These are phyloP conservation scores for Sebastes vulpes DNA, from an alignment of 2,797 vertebrate species.

Conservation along the genomic window DNA sequence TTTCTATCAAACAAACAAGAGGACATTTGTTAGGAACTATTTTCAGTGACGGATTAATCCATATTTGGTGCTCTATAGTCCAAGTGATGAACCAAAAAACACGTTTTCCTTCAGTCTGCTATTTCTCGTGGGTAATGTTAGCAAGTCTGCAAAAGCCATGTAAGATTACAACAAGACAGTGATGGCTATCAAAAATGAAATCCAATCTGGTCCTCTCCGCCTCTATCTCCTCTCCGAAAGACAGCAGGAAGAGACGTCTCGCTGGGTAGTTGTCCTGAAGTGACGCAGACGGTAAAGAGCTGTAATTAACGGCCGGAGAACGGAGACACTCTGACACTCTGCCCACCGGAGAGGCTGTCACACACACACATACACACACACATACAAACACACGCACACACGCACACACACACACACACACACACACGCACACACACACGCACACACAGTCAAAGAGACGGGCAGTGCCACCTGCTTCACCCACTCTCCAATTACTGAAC, in stretches of 20 bases:
- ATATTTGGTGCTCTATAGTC: background rate
- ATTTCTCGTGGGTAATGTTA: background rate
- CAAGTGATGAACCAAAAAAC: background rate
- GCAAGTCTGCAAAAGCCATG: background rate
- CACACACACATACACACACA: slow-evolving; percentile 18
- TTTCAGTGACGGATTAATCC: too few species aligned
- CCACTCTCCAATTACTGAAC: slow-evolving; percentile 52
- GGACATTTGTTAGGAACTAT: too few species aligned
- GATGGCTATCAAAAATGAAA: background rate
- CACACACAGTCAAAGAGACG: slow-evolving; percentile 7
- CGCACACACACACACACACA: slow-evolving; percentile 16
- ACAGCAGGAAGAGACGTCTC: slow-evolving; percentile 3
- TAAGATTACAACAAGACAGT: background rate
- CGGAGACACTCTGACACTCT: background rate
- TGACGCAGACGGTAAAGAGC: slow-evolving; percentile 34
- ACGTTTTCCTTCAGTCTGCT: background rate
- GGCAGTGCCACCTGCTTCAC: slow-evolving; percentile 50
- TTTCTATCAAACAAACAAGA: background rate
- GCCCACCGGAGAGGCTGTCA: background rate
- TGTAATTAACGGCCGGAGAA: slow-evolving; percentile 61
- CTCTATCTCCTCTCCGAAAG: background rate
- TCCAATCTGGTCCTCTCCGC: background rate
- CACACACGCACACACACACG: slow-evolving; percentile 15
- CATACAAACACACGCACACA: slow-evolving; percentile 10
- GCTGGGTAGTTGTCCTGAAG: slow-evolving; percentile 7